A percentile compares a stretch with the other conserved stretches of the same genome.
Conservation (phyloP, 2,797 vertebrate species). For the Glossophaga mutica region DNA sequence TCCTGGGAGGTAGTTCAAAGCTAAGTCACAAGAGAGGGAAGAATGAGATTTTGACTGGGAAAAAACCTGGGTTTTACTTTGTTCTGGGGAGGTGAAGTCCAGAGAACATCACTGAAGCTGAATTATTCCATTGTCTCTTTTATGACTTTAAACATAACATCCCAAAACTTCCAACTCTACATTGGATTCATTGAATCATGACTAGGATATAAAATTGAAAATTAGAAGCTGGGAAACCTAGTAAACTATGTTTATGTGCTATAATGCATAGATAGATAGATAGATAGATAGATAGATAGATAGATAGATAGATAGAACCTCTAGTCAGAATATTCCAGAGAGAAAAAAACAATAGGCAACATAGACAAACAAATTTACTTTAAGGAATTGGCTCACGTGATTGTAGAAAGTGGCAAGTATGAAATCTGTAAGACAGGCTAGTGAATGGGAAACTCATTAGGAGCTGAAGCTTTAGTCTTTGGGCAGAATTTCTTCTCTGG, state of each 20-base stretch:
- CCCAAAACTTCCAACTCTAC: background rate
- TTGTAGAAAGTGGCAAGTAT: background rate
- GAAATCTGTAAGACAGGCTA: background rate
- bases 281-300: too few relatives aligned
- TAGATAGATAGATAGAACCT: background rate
- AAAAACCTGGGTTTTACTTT: background rate
- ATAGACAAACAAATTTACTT: background rate
- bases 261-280: background rate
- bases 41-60: background rate
- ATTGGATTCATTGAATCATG: background rate
- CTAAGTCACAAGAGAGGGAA: background rate
- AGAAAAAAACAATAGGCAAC: background rate
- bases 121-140: background rate
- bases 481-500: background rate
- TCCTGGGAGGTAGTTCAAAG: background rate
- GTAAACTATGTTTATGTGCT: background rate
- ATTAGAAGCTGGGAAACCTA: background rate
- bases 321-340: background rate
- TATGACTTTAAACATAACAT: background rate
- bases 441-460: background rate
- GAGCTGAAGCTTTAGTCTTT: background rate
- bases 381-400: background rate
- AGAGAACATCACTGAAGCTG: background rate
- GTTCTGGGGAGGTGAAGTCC: background rate
- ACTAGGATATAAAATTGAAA: background rate